Conservation (phyloP, 2,888 invertebrate genomes). For the Dynastes tityus region DNA sequence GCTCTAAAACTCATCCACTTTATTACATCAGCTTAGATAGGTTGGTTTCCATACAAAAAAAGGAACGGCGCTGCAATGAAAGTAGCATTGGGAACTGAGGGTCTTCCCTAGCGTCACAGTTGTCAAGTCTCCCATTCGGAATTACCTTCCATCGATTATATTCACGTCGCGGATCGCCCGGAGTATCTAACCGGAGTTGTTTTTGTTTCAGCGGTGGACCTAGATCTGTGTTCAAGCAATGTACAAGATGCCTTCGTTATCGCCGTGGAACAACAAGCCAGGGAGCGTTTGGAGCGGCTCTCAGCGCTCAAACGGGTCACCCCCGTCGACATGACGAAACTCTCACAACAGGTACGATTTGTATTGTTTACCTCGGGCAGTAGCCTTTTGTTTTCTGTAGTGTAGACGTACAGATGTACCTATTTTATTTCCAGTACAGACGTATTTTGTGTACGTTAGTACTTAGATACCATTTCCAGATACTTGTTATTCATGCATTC, state of each 20-base stretch:
- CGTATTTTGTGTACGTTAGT: conserved; percentile 18
- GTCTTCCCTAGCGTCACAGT: conserved; percentile 4
- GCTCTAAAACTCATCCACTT: neutral
- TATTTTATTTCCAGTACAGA: neutral
- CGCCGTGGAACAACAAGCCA: conserved; percentile 96
- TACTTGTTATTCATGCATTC: conserved; percentile 4
- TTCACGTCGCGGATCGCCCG: conserved; percentile 2
- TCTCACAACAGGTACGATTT: conserved; percentile 81
- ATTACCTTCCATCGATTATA: conserved; percentile 6
- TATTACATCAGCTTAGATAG: neutral
- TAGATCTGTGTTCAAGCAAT: conserved; percentile 83
- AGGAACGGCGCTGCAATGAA: neutral
- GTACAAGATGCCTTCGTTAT: conserved; percentile 98
- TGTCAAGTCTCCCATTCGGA: neutral
- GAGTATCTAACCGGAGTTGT: conserved; percentile 19
- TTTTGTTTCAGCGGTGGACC: conserved; percentile 82
- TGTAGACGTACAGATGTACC: neutral
- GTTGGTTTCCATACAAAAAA: neutral
- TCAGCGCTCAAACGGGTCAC: conserved; percentile 94
- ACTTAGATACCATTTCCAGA: conserved; percentile 7
- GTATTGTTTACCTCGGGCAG: conserved; percentile 24
- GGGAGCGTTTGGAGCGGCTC: conserved; percentile 92
- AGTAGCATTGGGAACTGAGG: neutral
- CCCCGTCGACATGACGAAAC: conserved; percentile 93
- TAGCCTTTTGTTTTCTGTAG: conserved; percentile 14